phyloP scores from a whole-genome alignment of 2,888 invertebrate genomes.

The Hirtodrosophila histrioides region DNA sequence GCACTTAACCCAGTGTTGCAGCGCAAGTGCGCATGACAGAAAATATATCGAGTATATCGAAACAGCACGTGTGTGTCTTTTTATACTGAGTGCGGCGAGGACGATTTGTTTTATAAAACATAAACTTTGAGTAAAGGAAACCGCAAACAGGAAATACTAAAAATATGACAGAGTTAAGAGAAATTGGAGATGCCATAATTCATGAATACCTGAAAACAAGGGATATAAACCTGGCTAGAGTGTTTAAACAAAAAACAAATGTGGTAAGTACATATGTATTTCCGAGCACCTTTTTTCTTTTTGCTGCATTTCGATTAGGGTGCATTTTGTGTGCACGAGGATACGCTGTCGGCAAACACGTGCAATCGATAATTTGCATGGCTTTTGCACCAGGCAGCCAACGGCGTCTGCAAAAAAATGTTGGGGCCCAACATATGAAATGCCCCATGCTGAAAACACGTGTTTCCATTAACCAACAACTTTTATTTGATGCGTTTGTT shows the following conservation, averaged over 20 bases:
- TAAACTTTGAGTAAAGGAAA: slow-evolving; percentile 8
- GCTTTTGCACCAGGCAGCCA: not conserved
- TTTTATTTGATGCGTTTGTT: slow-evolving; percentile 5
- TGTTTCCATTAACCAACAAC: slow-evolving; percentile 62
- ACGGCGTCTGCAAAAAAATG: slow-evolving; percentile 1
- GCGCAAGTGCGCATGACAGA: slow-evolving; percentile 5
- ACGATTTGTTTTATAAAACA: slow-evolving; percentile 20
- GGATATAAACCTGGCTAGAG: slow-evolving; percentile 88
- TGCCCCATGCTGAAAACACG: slow-evolving; percentile 50
- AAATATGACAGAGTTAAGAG: slow-evolving; percentile 85
- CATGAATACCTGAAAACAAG: slow-evolving; percentile 88
- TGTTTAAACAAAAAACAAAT: slow-evolving; percentile 89
- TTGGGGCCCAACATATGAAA: not conserved
- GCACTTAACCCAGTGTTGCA: slow-evolving; percentile 34
- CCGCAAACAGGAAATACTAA: slow-evolving; percentile 9
- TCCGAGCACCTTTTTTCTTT: slow-evolving; percentile 3
- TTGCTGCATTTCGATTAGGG: slow-evolving; percentile 8
- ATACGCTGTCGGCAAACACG: slow-evolving; percentile 1
- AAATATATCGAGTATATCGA: slow-evolving; percentile 44
- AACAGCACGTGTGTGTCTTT: slow-evolving; percentile 51
- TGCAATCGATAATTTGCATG: slow-evolving; percentile 11
- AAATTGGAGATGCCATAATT: slow-evolving; percentile 86
- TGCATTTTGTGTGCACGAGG: slow-evolving; percentile 2
- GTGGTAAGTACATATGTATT: slow-evolving; percentile 87
- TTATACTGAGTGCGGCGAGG: slow-evolving; percentile 27